Evolutionary conservation across 92 coral and sea anemone genomes (phyloP), one percentile per base, ranked within the genome.

Genomic region (Palythoa heliodiscus): DNA sequence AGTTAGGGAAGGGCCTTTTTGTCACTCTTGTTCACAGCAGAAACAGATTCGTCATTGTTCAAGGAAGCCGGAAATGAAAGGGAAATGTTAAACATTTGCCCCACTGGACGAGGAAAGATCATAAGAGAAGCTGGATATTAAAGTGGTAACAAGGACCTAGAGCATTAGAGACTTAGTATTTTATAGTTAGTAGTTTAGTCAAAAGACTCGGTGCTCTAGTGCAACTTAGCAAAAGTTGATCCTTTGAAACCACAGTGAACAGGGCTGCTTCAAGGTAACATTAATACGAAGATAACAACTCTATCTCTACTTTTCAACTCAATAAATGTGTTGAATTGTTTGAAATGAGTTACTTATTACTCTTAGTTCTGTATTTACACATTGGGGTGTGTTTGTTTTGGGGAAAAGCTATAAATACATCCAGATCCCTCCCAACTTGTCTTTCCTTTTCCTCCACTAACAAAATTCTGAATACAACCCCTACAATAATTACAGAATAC

Each of bases 161-260:
- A 80, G 84, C 84, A 80, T 63, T 24, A 67, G 84, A 80, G 84
- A 80, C 84, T 80, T 24, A 24, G 22, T 64, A 40, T 80, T 69
- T 69, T 25, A 37, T 14, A 40, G 74, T 64, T 20, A 54, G 20
- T 80, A 64, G 84, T 66, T 64, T 40, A 80, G 72, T 63, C 29
- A 38, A 39, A 61, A 39, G 84, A 80, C 74, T 80, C 74, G 75
- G 74, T 80, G 84, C 84, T 80, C 84, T 80, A 80, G 74, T 80
- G 15, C 84, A 64, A 67, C 63, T 20, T 66, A 75, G 76, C 37
- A 75, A 75, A 73, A 75, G 80, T 75, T 17, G 29, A 17, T n/a
- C 69, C 23, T 63, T 63, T 63, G 24, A n/a, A 63, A 63, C 69
- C 35, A 14, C 64, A 7, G 17, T 75, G 80, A 75, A 15, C 84